Conservation (phyloP, 2,888 invertebrate genomes). For the Sisyra terminalis region DNA sequence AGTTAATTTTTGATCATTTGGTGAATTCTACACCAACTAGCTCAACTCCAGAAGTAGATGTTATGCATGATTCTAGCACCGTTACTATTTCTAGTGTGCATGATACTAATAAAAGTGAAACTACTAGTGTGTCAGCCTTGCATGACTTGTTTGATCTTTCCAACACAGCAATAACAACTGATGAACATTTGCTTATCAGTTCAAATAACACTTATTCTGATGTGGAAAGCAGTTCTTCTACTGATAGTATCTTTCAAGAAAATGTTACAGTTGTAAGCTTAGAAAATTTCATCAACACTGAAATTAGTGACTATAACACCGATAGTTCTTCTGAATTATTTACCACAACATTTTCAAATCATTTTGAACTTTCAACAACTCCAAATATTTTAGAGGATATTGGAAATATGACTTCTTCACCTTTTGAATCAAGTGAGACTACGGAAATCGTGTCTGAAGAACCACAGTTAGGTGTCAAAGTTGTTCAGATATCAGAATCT, state of each 20-base stretch:
- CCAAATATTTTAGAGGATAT: no score
- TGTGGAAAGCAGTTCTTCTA: no score
- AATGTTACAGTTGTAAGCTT: not conserved
- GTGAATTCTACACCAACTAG: not conserved
- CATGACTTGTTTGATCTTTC: slow-evolving; percentile 21
- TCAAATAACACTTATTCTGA: no score
- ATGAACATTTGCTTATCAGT: slow-evolving; percentile 16
- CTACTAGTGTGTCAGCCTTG: slow-evolving; percentile 17
- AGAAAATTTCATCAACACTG: not conserved
- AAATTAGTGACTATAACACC: not conserved
- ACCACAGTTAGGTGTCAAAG: slow-evolving; percentile 7
- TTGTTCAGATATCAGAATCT: slow-evolving; percentile 9
- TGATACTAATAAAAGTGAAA: slow-evolving; percentile 19
- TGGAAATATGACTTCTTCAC: no score
- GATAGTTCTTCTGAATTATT: no score
- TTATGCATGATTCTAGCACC: slow-evolving; percentile 13
- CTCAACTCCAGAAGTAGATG: not conserved
- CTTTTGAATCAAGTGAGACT: not conserved
- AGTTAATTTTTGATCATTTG: not conserved
- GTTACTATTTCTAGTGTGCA: slow-evolving; percentile 16
- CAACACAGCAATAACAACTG: slow-evolving; percentile 13
- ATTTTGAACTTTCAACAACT: no score
- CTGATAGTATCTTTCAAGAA: not conserved
- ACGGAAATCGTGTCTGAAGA: not conserved
- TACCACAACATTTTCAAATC: no score